Evolutionary conservation across 2,797 vertebrate genomes (phyloP), one percentile per base, ranked within the genome.

Genomic region (Crypturellus tataupa): DNA sequence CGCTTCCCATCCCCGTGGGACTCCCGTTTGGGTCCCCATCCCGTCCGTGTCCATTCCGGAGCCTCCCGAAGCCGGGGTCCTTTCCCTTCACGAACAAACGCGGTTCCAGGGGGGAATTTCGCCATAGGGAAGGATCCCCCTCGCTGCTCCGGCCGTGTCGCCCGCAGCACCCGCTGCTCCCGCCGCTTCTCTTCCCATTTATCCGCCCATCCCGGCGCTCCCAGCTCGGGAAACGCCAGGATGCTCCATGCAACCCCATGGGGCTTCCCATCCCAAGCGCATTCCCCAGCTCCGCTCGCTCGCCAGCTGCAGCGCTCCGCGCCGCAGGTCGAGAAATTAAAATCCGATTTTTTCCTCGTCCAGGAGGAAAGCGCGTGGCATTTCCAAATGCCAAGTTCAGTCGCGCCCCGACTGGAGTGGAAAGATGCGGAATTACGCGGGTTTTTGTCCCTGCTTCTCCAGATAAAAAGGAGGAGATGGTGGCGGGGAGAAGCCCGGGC

Each of bases 371-470:
- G 69, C 3, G 1, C 40, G 69, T 95, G 95, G 94, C 95, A 95
- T 96, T 95, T 96, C 16, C 12, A 94, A 95, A 95, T 87, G 93
- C 53, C 93, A 94, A 92, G 95, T 89, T 94, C 93, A 93, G 82
- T 39, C 5, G 81, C 76, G 1, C 6, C 11, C 33, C 82, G 73
- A 90, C 0, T 75, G 93, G 75, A 53, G 70, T 29, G 21, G 68
- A 79, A 88, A 81, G 89, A 60, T 87, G 78, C 89, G 25, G 80
- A 80, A 75, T 65, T 51, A 76, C 79, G 80, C 2, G 65, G 68
- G 42, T 15, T 84, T 29, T 1, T 3, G 69, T 65, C 47, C 23
- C 46, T 16, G 2, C 83, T 51, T 27, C 67, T 88, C 84, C 12
- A 14, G 62, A 79, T 7, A 29, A 79, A 88, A 63, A 64, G 31